Conservation (phyloP, 2,888 invertebrate species). For the Augiades crinisus region DNA sequence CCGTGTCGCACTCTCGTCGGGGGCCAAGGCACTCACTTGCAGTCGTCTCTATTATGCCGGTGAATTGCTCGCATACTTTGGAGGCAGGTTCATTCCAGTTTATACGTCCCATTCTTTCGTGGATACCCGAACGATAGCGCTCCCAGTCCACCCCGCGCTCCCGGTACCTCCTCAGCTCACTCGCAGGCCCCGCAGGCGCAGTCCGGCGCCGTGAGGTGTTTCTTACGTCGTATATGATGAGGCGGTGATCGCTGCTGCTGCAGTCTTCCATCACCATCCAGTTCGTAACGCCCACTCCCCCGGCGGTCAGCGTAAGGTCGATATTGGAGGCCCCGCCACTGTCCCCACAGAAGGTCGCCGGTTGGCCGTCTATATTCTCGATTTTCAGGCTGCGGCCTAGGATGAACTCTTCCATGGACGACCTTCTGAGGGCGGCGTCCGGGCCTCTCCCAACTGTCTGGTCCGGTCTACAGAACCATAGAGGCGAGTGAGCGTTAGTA, state of each 20-base stretch:
- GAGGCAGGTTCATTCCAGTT: slow-evolving; percentile 25
- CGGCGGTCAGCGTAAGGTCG: slow-evolving; percentile 23
- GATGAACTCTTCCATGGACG: slow-evolving; percentile 28
- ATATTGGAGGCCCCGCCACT: slow-evolving; percentile 23
- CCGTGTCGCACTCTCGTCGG: not conserved
- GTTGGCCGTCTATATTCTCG: slow-evolving; percentile 15
- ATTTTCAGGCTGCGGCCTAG: not conserved
- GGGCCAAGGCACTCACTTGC: slow-evolving; percentile 20
- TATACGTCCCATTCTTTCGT: slow-evolving; percentile 2
- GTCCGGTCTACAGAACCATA: slow-evolving; percentile 22
- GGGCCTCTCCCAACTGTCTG: slow-evolving; percentile 23
- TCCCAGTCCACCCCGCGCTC: slow-evolving; percentile 9
- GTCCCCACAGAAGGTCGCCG: slow-evolving; percentile 20
- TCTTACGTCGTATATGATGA: slow-evolving; percentile 3
- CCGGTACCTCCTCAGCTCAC: not conserved
- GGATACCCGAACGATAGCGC: not conserved
- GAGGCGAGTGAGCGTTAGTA: slow-evolving; percentile 37
- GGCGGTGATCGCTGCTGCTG: slow-evolving; percentile 19
- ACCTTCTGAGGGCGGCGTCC: slow-evolving; percentile 14
- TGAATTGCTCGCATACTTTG: slow-evolving; percentile 2
- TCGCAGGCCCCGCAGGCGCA: not conserved
- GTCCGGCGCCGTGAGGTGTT: not conserved
- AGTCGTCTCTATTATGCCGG: not conserved
- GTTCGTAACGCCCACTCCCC: not conserved
- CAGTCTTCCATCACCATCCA: slow-evolving; percentile 30